Conservation (phyloP, 1,140 invertebrate genomes). For the Dreissena rostriformis region DNA sequence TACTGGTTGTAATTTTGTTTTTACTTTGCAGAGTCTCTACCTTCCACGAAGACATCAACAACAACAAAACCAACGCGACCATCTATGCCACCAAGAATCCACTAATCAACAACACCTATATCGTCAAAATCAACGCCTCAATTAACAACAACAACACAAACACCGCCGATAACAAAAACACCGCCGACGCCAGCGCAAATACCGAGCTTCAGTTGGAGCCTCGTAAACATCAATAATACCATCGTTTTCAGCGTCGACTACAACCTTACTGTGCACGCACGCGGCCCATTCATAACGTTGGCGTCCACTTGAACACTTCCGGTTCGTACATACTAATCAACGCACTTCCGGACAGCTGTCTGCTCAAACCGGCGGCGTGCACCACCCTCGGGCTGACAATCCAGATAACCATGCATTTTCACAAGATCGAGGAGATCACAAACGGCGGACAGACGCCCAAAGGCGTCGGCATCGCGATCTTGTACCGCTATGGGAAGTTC, state of each 20-base stretch:
- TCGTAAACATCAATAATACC: constrained; percentile 12
- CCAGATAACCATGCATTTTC: constrained; percentile 23
- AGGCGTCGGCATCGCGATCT: constrained; percentile 46
- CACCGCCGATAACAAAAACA: constrained; percentile 21
- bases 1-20: too few relatives aligned
- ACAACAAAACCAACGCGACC: too few relatives aligned
- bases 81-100: neutral
- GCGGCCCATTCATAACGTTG: constrained; percentile 5
- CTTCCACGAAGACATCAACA: too few relatives aligned
- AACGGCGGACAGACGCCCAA: constrained; percentile 44
- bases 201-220: constrained; percentile 27
- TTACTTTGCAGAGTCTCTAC: too few relatives aligned
- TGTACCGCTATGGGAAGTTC: constrained; percentile 48
- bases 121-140: too few relatives aligned
- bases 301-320: constrained; percentile 24
- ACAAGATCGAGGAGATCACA: constrained; percentile 42
- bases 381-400: constrained; percentile 37
- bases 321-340: neutral
- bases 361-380: constrained; percentile 40
- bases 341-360: constrained; percentile 19
- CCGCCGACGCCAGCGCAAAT: constrained; percentile 16
- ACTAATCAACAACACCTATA: constrained; percentile 12
- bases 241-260: constrained; percentile 26
- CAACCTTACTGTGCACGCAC: constrained; percentile 35
- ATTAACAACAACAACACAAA: constrained; percentile 10